Conservation (phyloP, 2,113 vertebrate genomes). For the Ia io region DNA sequence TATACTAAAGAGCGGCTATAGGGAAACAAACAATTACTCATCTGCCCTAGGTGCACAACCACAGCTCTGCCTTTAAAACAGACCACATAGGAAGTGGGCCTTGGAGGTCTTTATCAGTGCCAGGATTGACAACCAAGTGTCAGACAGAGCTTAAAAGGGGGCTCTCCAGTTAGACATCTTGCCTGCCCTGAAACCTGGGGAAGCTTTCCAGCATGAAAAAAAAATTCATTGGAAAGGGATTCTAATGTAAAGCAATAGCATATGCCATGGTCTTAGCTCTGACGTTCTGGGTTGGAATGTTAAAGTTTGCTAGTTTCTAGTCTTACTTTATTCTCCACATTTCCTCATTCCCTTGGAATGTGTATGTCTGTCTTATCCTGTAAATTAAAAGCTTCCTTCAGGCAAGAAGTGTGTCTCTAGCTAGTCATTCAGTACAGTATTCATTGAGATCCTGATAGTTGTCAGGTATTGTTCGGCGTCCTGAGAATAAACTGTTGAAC, state of each 20-base stretch:
- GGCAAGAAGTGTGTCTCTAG: neutral
- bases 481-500: neutral
- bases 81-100: neutral
- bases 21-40: constrained; percentile 45
- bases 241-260: neutral
- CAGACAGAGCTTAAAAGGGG: neutral
- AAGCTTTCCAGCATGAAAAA: neutral
- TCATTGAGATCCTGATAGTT: neutral
- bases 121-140: neutral
- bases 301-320: neutral
- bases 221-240: neutral
- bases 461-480: neutral
- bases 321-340: neutral
- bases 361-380: neutral
- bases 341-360: neutral
- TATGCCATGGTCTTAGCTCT: rapidly evolving
- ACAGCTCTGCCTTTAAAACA: neutral
- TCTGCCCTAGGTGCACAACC: constrained; percentile 1
- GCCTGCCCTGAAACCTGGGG: neutral
- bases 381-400: neutral
- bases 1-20: constrained; percentile 16
- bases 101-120: neutral
- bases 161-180: neutral
- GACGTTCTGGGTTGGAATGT: neutral
- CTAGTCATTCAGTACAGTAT: neutral